Base-by-base conservation (phyloP, 37 sponge, comb jelly and placozoan species). In the Geodia barretti region DNA sequence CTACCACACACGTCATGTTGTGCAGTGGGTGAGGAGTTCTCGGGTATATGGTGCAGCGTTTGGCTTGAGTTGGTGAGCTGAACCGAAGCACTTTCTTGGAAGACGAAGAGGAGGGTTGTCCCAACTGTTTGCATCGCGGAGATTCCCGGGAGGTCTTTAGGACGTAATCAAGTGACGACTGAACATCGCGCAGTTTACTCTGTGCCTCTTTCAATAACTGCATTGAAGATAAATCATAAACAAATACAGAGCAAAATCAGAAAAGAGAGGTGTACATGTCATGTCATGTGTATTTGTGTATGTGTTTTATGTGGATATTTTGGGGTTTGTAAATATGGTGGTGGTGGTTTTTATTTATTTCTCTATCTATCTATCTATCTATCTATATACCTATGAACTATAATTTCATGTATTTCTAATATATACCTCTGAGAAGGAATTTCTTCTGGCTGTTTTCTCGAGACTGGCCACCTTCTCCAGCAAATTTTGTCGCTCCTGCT, bases 401-500 rank as follows among this genome's bases (percentile, higher is more conserved):
- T n/a, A n/a, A n/a, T n/a, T n/a, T n/a, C n/a, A n/a, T n/a, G n/a
- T n/a, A n/a, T n/a, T n/a, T n/a, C n/a, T n/a, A n/a, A n/a, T n/a
- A n/a, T n/a, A n/a, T n/a, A n/a, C n/a, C n/a, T n/a, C n/a, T n/a
- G n/a, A n/a, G n/a, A n/a, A n/a, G n/a, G n/a, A n/a, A n/a, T n/a
- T n/a, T n/a, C n/a, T n/a, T 3, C 30, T 20, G 4, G 31, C 2
- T 75, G 2, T 30, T 21, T 26, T 68, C 68, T 79, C 69, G 4
- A 79, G 58, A 39, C 47, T 29, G 14, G 79, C 79, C 14, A 79
- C 47, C 19, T 39, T 79, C 32, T 79, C 79, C 47, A 79, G 69
- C 32, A 79, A 47, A 24, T 79, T n/a, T 67, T 79, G 79, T 4
- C 79, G 36, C 31, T 79, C 79, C 42, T 66, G 79, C 47, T 79